Evolutionary conservation across 2,797 vertebrate genomes (phyloP).

Genomic region (Dipus sagitta): DNA sequence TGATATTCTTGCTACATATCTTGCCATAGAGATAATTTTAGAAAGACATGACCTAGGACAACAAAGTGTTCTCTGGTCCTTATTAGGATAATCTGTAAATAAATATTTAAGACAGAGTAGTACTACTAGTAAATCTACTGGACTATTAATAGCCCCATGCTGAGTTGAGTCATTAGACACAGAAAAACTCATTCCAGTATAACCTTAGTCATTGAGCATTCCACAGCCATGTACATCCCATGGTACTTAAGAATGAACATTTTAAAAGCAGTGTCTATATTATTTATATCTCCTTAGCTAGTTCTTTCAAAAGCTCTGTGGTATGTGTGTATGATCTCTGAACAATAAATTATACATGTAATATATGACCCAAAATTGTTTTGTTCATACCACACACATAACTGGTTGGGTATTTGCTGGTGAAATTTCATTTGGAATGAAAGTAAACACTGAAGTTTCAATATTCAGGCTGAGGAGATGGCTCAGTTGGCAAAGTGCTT

Average conservation of each 20-base stretch:
- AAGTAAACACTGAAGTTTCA: too few relatives aligned
- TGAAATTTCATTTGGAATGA: background rate
- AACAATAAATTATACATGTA: background rate
- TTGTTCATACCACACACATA: background rate
- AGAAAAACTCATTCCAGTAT: background rate
- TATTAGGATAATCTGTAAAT: background rate
- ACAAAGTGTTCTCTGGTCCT: background rate
- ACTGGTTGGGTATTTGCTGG: background rate
- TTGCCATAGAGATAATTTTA: background rate
- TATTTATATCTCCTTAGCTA: background rate
- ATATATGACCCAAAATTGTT: background rate
- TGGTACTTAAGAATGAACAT: background rate
- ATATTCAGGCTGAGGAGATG: too few relatives aligned
- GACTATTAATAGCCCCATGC: background rate
- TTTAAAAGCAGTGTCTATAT: background rate
- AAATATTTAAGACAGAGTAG: background rate
- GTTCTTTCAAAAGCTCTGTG: too few relatives aligned
- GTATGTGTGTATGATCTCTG: too few relatives aligned
- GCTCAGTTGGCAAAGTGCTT: too few relatives aligned
- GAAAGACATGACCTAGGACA: background rate
- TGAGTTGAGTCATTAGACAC: accelerated
- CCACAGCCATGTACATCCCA: accelerated
- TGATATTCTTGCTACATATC: background rate
- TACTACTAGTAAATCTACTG: background rate
- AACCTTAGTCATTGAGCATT: accelerated